Percentiles rank a stretch among this genome's conserved stretches.
These are phyloP conservation scores for Vesta saturnalis DNA, from an alignment of 2,888 invertebrate species.

Conservation along the genomic window DNA sequence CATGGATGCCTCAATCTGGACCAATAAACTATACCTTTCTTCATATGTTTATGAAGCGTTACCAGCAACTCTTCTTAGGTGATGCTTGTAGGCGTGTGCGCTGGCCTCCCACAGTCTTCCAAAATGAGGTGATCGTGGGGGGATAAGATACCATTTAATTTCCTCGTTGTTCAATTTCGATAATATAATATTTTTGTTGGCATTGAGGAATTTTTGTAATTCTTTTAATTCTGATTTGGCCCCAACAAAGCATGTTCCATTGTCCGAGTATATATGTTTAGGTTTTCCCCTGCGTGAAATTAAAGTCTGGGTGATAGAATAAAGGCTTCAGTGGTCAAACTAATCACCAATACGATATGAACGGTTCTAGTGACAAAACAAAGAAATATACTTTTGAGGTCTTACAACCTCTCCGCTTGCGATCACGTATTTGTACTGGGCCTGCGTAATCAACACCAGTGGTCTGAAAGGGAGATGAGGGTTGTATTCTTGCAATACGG, in stretches of 20 bases:
- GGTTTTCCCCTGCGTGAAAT: background rate
- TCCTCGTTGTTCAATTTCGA: background rate
- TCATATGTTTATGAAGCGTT: slow-evolving; percentile 22
- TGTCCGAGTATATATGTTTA: background rate
- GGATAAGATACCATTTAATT: slow-evolving; percentile 47
- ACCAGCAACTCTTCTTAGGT: slow-evolving; percentile 22
- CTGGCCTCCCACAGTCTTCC: slow-evolving; percentile 51
- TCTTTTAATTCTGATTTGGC: background rate
- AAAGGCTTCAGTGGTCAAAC: background rate
- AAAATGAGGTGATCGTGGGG: slow-evolving; percentile 36
- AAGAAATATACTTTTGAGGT: background rate
- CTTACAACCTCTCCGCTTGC: background rate
- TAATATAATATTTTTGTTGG: background rate
- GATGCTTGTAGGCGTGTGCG: slow-evolving; percentile 46
- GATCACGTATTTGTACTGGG: background rate
- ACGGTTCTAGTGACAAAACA: slow-evolving; percentile 3
- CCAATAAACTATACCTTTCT: slow-evolving; percentile 19
- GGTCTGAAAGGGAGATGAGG: background rate
- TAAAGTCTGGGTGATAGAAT: background rate
- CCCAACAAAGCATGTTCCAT: slow-evolving; percentile 2
- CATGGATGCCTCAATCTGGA: slow-evolving; percentile 29
- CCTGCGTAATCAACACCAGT: slow-evolving; percentile 3
- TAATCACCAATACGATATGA: background rate
- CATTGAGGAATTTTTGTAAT: background rate
- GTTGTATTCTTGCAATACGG: background rate